Evolutionary conservation across 2,797 vertebrate genomes (phyloP).

Genomic region (Distichodus sexfasciatus): DNA sequence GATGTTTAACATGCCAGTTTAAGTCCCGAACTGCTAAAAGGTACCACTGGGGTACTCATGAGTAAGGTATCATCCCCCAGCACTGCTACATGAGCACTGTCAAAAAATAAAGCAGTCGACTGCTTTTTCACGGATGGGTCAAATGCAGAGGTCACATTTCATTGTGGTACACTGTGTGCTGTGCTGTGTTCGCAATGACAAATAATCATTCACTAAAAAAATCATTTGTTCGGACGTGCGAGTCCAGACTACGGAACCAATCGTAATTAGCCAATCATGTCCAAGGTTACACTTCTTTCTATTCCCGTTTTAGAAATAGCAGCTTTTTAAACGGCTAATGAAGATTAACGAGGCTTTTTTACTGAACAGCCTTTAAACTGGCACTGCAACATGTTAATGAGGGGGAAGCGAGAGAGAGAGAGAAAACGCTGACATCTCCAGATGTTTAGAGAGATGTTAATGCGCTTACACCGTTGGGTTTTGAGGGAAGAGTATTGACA

Average conservation of each 20-base stretch:
- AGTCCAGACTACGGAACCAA: background rate
- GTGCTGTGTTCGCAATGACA: slow-evolving; percentile 6
- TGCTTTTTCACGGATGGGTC: too few relatives aligned
- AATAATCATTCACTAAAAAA: background rate
- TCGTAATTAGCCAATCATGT: slow-evolving; percentile 14
- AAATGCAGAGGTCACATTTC: too few relatives aligned
- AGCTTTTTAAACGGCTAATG: slow-evolving; percentile 5
- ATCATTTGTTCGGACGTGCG: slow-evolving; percentile 5
- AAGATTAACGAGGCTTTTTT: slow-evolving; percentile 3
- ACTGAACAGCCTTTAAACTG: slow-evolving; percentile 7
- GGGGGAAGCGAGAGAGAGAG: background rate
- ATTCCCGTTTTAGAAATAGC: slow-evolving; percentile 16
- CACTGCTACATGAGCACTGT: too few relatives aligned
- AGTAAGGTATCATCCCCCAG: too few relatives aligned
- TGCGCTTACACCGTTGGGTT: background rate
- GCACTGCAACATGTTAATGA: slow-evolving; percentile 27
- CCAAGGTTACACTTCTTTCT: slow-evolving; percentile 17
- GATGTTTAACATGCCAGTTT: too few relatives aligned
- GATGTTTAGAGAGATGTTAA: slow-evolving; percentile 13
- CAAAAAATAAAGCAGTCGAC: too few relatives aligned
- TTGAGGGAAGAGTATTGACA: slow-evolving; percentile 11
- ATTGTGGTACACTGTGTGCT: background rate
- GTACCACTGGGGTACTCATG: too few relatives aligned
- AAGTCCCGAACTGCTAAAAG: too few relatives aligned
- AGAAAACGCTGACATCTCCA: background rate